These are phyloP conservation scores for Macrosiphum euphorbiae DNA, from an alignment of 2,888 invertebrate species.

Conservation along the genomic window DNA sequence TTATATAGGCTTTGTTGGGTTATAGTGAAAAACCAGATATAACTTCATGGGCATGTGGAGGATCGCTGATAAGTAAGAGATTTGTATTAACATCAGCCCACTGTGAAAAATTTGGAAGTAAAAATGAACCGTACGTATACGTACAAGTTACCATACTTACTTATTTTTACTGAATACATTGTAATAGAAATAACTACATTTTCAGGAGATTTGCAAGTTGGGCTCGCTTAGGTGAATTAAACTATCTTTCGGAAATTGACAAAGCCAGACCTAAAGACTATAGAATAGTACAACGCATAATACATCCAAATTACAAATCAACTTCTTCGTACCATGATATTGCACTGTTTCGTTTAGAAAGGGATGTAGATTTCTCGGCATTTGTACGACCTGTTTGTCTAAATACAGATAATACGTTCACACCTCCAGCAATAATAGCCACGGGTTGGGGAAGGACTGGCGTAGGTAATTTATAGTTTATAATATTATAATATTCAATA, in stretches of 20 bases:
- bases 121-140: neutral
- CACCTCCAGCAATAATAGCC: slow-evolving; percentile 71
- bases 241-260: slow-evolving; percentile 70
- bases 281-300: slow-evolving; percentile 71
- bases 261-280: slow-evolving; percentile 74
- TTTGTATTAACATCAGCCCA: slow-evolving; percentile 50
- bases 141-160: neutral
- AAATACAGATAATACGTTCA: slow-evolving; percentile 66
- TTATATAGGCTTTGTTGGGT: slow-evolving; percentile 23
- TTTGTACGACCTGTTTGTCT: slow-evolving; percentile 78
- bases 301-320: slow-evolving; percentile 75
- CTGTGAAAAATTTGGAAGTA: slow-evolving; percentile 14
- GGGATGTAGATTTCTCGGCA: slow-evolving; percentile 72
- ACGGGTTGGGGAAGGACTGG: slow-evolving; percentile 76
- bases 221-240: slow-evolving; percentile 62
- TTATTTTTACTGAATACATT: neutral
- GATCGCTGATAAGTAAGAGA: slow-evolving; percentile 40
- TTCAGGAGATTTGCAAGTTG: slow-evolving; percentile 70
- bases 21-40: neutral
- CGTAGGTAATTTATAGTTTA: slow-evolving; percentile 67
- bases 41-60: slow-evolving; percentile 27
- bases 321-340: slow-evolving; percentile 77
- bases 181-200: neutral
- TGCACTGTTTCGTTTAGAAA: slow-evolving; percentile 75
- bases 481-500: neutral